A percentile compares a stretch with the other conserved stretches of the same genome.
These are phyloP conservation scores for Pediacus dermestoides DNA, from an alignment of 2,888 invertebrate genomes.

Conservation along the genomic window DNA sequence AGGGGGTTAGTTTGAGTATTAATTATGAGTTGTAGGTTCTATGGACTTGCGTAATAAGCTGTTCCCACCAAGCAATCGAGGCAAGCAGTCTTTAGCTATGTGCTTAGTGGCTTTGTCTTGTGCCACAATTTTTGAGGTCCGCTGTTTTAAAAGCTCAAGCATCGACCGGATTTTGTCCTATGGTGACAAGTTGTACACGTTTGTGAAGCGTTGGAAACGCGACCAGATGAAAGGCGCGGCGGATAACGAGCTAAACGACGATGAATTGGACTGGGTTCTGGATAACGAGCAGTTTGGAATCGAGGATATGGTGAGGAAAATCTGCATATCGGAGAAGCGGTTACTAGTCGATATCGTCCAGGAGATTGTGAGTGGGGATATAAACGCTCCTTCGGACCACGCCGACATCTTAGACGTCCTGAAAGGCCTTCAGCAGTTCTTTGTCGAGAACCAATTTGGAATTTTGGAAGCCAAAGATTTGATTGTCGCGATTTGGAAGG, in stretches of 20 bases:
- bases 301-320: conserved; percentile 37
- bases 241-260: conserved; percentile 30
- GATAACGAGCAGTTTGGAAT: conserved; percentile 34
- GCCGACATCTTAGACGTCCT: conserved; percentile 40
- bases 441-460: conserved; percentile 42
- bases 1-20: not conserved
- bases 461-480: conserved; percentile 43
- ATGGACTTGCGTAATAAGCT: conserved; percentile 34
- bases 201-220: conserved; percentile 43
- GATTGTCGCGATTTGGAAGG: conserved; percentile 49
- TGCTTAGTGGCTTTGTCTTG: conserved; percentile 59
- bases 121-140: conserved; percentile 55
- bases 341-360: conserved; percentile 41
- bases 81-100: conserved; percentile 55
- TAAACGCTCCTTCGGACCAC: conserved; percentile 33
- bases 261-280: conserved; percentile 38
- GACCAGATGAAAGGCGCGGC: conserved; percentile 29
- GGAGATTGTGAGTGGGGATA: conserved; percentile 42
- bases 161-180: conserved; percentile 61
- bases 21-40: conserved; percentile 29
- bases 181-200: conserved; percentile 59
- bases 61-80: conserved; percentile 42
- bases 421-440: conserved; percentile 44
- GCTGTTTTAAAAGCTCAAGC: conserved; percentile 56
- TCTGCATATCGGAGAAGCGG: conserved; percentile 45